Evolutionary conservation across 2,113 vertebrate species (phyloP).

Genomic region (human (Homo sapiens)): DNA sequence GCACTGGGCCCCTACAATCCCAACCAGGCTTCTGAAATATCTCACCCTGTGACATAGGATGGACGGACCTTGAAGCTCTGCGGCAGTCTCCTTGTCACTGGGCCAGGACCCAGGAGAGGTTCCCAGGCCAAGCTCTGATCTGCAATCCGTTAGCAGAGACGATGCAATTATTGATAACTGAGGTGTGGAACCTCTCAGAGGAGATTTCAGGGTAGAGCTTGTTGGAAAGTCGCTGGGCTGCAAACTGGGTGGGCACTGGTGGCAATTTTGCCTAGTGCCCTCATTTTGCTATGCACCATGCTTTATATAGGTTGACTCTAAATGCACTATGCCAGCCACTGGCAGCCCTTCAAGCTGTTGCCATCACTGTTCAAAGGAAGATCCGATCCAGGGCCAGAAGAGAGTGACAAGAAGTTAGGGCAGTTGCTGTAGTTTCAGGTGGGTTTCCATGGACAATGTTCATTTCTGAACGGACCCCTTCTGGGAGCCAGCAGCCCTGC

Average conservation of each 20-base stretch:
- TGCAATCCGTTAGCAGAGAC: too few relatives aligned
- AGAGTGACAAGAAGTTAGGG: background rate
- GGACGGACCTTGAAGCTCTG: background rate
- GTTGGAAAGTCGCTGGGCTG: background rate
- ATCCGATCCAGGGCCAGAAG: background rate
- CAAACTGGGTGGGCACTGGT: background rate
- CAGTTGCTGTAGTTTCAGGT: background rate
- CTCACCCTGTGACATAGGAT: background rate
- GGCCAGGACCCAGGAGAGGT: too few relatives aligned
- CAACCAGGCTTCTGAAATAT: background rate
- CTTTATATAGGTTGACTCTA: background rate
- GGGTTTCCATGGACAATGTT: background rate
- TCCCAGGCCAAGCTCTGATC: background rate
- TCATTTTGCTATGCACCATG: rapidly evolving
- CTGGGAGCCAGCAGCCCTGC: background rate
- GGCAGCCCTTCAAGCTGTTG: background rate
- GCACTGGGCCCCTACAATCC: too few relatives aligned
- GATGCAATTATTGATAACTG: background rate
- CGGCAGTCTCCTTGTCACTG: background rate
- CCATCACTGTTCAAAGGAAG: background rate
- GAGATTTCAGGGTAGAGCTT: background rate
- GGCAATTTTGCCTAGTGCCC: too few relatives aligned
- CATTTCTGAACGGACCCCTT: background rate
- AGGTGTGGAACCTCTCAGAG: background rate
- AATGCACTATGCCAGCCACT: rapidly evolving